A percentile compares a stretch with the other conserved stretches of the same genome.
Conservation (phyloP, 2,888 invertebrate species). For the Drosophila bunnanda region DNA sequence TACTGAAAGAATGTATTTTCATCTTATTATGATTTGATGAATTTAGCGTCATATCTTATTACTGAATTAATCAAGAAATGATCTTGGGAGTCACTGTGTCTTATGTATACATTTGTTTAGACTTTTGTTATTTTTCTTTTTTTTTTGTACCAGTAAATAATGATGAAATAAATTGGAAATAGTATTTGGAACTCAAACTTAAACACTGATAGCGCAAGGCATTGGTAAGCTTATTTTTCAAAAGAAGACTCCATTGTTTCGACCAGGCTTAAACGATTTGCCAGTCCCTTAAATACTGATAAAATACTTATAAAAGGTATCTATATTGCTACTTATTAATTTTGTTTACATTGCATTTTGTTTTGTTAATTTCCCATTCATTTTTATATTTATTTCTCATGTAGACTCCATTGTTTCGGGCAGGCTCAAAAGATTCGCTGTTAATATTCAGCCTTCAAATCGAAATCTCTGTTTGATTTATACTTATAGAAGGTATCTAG, state of each 20-base stretch:
- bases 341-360: no score
- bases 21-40: no score
- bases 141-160: neutral
- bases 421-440: neutral
- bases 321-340: no score
- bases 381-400: neutral
- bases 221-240: neutral
- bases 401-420: neutral
- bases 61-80: neutral
- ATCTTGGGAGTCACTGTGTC: neutral
- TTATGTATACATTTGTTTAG: neutral
- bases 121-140: neutral
- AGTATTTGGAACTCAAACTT: neutral
- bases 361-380: no score
- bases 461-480: neutral
- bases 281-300: no score
- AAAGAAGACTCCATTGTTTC: neutral
- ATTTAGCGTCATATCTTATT: no score
- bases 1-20: no score
- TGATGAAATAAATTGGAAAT: neutral
- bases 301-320: no score
- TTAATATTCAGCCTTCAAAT: neutral
- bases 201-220: neutral
- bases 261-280: no score
- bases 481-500: slow-evolving; percentile 22